These are phyloP conservation scores for Trididemnum nubilum DNA, from an alignment of 23 tunicate species.

Conservation along the genomic window DNA sequence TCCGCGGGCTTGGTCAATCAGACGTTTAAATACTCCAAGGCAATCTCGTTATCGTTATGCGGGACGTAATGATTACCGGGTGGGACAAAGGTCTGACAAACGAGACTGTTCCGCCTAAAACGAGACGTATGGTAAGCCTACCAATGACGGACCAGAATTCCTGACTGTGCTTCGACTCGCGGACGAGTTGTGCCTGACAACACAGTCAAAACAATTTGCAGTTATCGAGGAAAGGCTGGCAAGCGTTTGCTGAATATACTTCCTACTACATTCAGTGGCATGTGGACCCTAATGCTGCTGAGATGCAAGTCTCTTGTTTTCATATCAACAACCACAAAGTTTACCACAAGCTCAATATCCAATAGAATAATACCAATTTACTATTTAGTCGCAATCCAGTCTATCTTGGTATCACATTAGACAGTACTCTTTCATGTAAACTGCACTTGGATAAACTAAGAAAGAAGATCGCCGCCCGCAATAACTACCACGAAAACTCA, in stretches of 20 bases:
- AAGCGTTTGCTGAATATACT: background rate
- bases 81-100: too few species aligned
- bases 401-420: background rate
- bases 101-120: too few species aligned
- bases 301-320: background rate
- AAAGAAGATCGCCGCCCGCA: background rate
- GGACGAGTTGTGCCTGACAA: background rate
- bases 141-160: too few species aligned
- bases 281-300: background rate
- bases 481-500: background rate
- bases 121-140: too few species aligned
- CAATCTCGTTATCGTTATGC: too few species aligned
- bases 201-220: background rate
- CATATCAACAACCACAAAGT: background rate
- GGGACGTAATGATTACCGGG: too few species aligned
- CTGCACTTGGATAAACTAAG: background rate
- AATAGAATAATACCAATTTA: background rate
- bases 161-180: too few species aligned
- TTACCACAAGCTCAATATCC: background rate
- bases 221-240: background rate
- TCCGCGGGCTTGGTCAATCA: too few species aligned
- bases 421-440: background rate
- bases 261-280: background rate
- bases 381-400: background rate
- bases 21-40: too few species aligned